Base-by-base conservation (phyloP, 2,797 vertebrate genomes). In the Aplochiton taeniatus region DNA sequence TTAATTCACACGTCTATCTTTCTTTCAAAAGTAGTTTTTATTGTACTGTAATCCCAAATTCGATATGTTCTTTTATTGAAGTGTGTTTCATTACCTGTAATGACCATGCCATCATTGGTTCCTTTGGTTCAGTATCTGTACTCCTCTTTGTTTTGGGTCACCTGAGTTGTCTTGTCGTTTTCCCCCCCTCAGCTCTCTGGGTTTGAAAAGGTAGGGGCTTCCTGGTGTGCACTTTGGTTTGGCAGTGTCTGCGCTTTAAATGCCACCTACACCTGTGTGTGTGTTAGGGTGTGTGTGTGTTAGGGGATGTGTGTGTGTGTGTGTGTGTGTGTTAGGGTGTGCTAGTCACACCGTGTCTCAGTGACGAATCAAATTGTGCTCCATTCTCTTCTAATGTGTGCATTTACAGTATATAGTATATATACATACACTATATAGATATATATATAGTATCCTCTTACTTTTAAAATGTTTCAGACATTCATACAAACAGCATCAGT, bases 151-250 rank as follows among this genome's bases (percentile, higher is more conserved):
- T 65, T 59, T 76, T 79, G 65, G 80, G 45, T 52, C 44, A 42
- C 67, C 48, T 78, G 59, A 70, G 77, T 54, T 72, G 65, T 73
- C 78, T 57, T 89, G 85, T 89, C 85, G 74, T 94, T 90, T 93
- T 86, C 90, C 79, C 86, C n/a, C 80, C 92, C 88, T 88, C 91
- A 95, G 95, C 94, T 89, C 77, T 96, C 94, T 91, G 95, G 94
- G 88, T 93, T 80, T 84, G 93, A 96, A 91, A 93, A 95, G 95
- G 94, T 95, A 94, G 63, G 87, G n/a, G 87, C 64, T 74, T 5
- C 68, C 65, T 74, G 43, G 87, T 88, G 79, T 76, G 72, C 61
- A 81, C 68, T 80, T 72, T 76, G 72, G 50, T 87, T 89, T 89
- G 75, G 85, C 31, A 79, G 78, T 79, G 73, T 81, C 76, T 85